Percentiles rank a stretch among this genome's conserved stretches.
phyloP scores from a whole-genome alignment of 2,797 vertebrate species.

The Danio albolineatus region DNA sequence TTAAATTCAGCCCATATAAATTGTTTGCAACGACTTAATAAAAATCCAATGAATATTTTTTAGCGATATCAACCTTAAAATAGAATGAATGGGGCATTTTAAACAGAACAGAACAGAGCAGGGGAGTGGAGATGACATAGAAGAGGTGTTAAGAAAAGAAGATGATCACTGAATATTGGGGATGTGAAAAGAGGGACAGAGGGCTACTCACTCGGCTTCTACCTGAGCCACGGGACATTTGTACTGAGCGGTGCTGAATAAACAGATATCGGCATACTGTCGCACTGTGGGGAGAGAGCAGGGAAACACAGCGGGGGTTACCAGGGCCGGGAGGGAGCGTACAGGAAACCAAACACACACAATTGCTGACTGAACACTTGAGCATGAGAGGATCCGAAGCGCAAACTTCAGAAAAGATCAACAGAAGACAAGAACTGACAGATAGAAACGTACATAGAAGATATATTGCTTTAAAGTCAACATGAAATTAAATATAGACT shows the following conservation, averaged over 20 bases:
- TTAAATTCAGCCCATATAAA: too few species aligned
- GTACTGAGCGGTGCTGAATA: conserved; percentile 89
- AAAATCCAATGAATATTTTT: too few species aligned
- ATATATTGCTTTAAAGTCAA: background rate
- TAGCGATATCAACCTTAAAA: too few species aligned
- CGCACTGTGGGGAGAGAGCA: conserved; percentile 78
- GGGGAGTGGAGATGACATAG: background rate
- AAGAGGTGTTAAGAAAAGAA: background rate
- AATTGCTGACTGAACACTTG: background rate
- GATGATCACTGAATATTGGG: background rate
- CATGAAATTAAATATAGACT: background rate
- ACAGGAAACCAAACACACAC: conserved; percentile 32
- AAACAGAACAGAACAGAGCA: background rate
- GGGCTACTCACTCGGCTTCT: conserved; percentile 85
- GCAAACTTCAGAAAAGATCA: background rate
- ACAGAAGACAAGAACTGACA: background rate
- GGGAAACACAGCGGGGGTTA: conserved; percentile 55
- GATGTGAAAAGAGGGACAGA: conserved; percentile 18
- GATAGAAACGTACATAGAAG: background rate
- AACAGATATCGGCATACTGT: conserved; percentile 89
- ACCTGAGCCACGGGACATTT: conserved; percentile 85
- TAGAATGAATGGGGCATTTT: background rate
- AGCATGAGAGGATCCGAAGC: background rate
- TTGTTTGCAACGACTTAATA: too few species aligned
- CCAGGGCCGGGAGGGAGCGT: conserved; percentile 6